Conservation (phyloP, 2,888 invertebrate species). For the Protophormia terraenovae region DNA sequence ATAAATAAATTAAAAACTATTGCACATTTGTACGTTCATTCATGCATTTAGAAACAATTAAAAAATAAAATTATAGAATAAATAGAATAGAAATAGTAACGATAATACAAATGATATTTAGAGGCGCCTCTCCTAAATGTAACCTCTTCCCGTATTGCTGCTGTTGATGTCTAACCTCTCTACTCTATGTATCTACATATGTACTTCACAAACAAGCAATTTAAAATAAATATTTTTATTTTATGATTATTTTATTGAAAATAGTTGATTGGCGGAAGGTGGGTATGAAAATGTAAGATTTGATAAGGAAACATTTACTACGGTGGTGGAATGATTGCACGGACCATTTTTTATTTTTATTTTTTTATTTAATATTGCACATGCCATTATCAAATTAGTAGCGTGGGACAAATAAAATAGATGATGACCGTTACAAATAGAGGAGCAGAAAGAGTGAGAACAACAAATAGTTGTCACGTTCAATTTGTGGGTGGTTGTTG, state of each 20-base stretch:
- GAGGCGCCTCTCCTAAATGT: conserved; percentile 43
- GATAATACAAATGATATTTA: conserved; percentile 44
- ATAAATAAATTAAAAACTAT: conserved; percentile 43
- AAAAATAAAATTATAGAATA: conserved; percentile 9
- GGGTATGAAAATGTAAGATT: conserved; percentile 19
- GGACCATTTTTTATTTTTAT: background rate
- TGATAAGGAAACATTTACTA: conserved; percentile 32
- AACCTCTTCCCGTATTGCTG: background rate
- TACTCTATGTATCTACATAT: no score
- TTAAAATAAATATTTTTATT: conserved; percentile 3
- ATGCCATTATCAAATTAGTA: conserved; percentile 55
- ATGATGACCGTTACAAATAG: conserved; percentile 28
- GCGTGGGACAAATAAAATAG: conserved; percentile 55
- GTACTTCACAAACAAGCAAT: background rate
- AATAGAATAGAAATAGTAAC: background rate
- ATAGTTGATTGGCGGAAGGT: background rate
- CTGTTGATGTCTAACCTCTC: background rate
- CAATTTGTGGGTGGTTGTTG: conserved; percentile 19
- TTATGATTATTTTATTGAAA: conserved; percentile 43
- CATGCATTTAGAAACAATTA: conserved; percentile 61
- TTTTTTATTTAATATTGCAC: conserved; percentile 21
- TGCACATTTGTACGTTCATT: conserved; percentile 40
- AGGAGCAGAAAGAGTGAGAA: background rate
- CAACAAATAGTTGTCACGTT: conserved; percentile 39
- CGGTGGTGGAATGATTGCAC: background rate